These are phyloP conservation scores for Lacerta bilineata DNA, from an alignment of 2,797 vertebrate species.

Conservation along the genomic window DNA sequence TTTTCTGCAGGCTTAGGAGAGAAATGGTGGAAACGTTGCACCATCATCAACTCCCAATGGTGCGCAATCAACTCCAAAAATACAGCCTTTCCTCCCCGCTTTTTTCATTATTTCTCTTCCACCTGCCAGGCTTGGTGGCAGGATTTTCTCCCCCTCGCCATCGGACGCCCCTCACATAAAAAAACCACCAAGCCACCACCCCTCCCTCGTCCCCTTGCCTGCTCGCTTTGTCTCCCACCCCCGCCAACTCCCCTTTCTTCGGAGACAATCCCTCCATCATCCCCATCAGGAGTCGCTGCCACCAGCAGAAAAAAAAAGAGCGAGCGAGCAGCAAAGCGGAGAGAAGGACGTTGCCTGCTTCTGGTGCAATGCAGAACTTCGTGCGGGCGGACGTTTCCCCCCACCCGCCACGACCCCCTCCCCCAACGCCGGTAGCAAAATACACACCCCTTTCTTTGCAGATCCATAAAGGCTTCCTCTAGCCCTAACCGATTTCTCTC, in stretches of 20 bases:
- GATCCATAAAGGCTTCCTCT: neutral
- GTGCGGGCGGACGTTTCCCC: neutral
- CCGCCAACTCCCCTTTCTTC: neutral
- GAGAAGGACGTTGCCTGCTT: neutral
- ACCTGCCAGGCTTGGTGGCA: neutral
- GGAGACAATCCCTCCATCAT: too few species aligned
- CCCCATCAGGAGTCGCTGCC: neutral
- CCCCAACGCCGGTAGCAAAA: neutral
- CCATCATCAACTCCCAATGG: too few species aligned
- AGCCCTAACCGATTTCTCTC: too few species aligned
- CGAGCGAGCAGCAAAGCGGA: neutral
- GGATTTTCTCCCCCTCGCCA: neutral
- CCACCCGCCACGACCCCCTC: neutral
- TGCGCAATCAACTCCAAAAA: too few species aligned
- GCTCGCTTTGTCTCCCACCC: neutral
- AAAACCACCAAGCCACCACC: too few species aligned
- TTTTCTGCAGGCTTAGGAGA: neutral
- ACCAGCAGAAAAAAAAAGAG: neutral
- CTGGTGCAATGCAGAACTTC: constrained; percentile 50
- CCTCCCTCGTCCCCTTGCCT: neutral
- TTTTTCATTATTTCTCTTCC: neutral
- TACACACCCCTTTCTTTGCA: neutral
- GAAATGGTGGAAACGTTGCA: neutral
- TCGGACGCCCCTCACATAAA: too few species aligned
- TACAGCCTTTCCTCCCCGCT: too few species aligned